Evolutionary conservation across 2,113 vertebrate genomes (phyloP).

Genomic region (Onychostruthus taczanowskii): DNA sequence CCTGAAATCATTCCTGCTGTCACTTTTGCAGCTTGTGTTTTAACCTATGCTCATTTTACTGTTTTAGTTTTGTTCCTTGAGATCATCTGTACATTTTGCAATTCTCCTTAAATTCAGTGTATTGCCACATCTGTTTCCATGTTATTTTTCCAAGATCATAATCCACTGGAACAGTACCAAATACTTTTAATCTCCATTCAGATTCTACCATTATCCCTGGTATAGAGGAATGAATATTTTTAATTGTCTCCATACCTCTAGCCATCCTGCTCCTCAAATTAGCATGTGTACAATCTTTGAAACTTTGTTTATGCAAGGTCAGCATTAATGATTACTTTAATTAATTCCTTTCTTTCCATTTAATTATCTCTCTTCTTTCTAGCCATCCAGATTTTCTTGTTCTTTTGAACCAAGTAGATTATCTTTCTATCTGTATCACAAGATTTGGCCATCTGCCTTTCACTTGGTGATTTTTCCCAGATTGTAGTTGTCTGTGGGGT

Average conservation of each 20-base stretch:
- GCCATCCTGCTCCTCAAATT: background rate
- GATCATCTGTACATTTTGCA: background rate
- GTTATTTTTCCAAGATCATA: background rate
- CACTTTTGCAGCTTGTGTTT: constrained; percentile 9
- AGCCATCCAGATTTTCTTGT: background rate
- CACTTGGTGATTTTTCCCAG: background rate
- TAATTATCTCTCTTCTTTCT: background rate
- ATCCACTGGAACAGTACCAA: background rate
- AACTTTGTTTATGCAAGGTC: background rate
- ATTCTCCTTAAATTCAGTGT: background rate
- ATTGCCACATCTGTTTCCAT: background rate
- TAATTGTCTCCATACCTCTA: background rate
- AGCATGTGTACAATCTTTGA: background rate
- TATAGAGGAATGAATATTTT: background rate
- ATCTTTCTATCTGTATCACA: background rate
- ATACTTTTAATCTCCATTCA: background rate
- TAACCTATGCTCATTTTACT: background rate
- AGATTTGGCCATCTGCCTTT: background rate
- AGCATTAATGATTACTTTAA: background rate
- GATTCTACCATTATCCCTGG: background rate
- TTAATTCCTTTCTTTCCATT: background rate
- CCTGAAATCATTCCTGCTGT: constrained; percentile 21
- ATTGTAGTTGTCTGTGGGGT: background rate
- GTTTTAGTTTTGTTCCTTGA: background rate
- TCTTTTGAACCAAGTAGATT: background rate